Conservation (phyloP, 37 sponge, comb jelly and placozoan species). For the Spongilla lacustris region DNA sequence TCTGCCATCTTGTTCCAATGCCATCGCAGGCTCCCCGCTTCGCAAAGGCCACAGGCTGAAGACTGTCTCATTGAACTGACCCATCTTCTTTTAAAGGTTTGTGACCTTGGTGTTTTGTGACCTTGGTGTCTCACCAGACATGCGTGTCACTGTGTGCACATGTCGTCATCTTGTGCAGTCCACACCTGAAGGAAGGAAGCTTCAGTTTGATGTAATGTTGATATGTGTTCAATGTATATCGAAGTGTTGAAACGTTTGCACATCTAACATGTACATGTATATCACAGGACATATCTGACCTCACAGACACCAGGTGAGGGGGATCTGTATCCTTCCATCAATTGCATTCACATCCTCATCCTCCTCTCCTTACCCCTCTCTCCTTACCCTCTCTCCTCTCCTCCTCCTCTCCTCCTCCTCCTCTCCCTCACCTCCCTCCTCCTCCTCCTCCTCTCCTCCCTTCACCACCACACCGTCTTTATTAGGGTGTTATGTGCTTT, state of each 20-base stretch:
- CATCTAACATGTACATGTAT: not conserved
- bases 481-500: constrained; percentile 60
- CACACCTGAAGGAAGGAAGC: constrained; percentile 43
- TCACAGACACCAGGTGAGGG: constrained; percentile 50
- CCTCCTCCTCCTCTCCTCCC: too few relatives aligned
- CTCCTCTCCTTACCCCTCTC: too few relatives aligned
- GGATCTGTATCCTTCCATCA: not conserved
- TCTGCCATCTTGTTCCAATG: too few relatives aligned
- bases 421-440: not conserved
- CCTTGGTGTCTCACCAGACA: not conserved
- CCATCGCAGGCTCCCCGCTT: not conserved
- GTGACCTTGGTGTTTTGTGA: too few relatives aligned
- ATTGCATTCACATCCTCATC: not conserved
- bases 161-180: constrained; percentile 7
- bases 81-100: not conserved
- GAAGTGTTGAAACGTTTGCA: not conserved
- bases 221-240: not conserved
- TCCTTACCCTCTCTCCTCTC: not conserved
- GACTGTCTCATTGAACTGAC: not conserved
- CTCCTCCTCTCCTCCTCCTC: too few relatives aligned
- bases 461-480: too few relatives aligned
- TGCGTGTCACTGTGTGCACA: not conserved
- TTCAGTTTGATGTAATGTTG: constrained; percentile 32
- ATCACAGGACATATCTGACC: constrained; percentile 23
- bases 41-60: not conserved